phyloP scores from a whole-genome alignment of 2,797 vertebrate species.

The Arnoldichthys spilopterus region DNA sequence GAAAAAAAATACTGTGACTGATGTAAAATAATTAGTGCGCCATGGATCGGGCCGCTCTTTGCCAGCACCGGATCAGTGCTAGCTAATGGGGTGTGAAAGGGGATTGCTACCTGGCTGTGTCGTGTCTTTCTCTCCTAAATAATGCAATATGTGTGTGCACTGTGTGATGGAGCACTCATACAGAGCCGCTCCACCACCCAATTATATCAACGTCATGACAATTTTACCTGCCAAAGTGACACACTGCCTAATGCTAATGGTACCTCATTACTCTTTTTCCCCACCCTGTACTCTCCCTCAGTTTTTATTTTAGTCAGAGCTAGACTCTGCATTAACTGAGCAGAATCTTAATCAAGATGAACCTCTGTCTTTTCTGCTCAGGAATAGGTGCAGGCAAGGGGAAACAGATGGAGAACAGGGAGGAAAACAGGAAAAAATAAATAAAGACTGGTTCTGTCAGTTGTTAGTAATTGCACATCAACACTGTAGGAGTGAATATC shows the following conservation, averaged over 20 bases:
- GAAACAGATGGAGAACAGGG: slow-evolving; percentile 3
- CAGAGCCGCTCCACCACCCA: slow-evolving; percentile 71
- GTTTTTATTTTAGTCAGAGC: slow-evolving; percentile 34
- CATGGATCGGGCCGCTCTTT: slow-evolving; percentile 46
- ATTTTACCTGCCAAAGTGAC: slow-evolving; percentile 70
- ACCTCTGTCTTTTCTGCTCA: slow-evolving; percentile 27
- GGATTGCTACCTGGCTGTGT: slow-evolving; percentile 58
- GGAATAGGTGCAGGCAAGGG: neutral
- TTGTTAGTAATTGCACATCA: slow-evolving; percentile 8
- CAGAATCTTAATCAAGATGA: slow-evolving; percentile 37
- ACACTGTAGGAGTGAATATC: neutral
- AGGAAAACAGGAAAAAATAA: neutral
- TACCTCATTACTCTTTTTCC: slow-evolving; percentile 47
- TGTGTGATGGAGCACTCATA: slow-evolving; percentile 71
- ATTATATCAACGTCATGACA: slow-evolving; percentile 68
- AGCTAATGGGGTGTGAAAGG: slow-evolving; percentile 63
- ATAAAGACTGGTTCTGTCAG: neutral
- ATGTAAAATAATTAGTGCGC: slow-evolving; percentile 63
- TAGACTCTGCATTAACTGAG: slow-evolving; percentile 30
- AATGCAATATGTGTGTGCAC: slow-evolving; percentile 69
- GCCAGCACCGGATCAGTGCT: slow-evolving; percentile 54
- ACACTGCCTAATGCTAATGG: slow-evolving; percentile 60
- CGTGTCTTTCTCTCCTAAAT: slow-evolving; percentile 69
- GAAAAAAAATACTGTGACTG: slow-evolving; percentile 58
- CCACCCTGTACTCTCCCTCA: neutral